Conservation (phyloP, 1,140 invertebrate species). For the Macrotrachela quadricornifera region DNA sequence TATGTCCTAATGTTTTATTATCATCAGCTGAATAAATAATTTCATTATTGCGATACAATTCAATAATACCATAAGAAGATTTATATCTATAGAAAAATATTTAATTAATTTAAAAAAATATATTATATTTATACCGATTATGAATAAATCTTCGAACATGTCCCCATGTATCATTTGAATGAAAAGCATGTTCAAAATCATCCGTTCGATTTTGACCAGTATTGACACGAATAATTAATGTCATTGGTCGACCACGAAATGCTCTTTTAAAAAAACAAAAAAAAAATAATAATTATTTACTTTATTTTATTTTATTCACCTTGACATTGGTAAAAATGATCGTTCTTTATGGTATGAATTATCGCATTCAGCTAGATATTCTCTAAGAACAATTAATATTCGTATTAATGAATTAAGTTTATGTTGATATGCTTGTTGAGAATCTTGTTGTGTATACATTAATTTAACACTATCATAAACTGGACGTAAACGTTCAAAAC, state of each 20-base stretch:
- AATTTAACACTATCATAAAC: conserved; percentile 42
- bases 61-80: too few species aligned
- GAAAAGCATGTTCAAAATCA: not conserved
- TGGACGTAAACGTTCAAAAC: conserved; percentile 59
- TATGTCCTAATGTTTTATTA: too few species aligned
- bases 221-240: not conserved
- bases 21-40: too few species aligned
- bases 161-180: conserved; percentile 1
- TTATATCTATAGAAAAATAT: too few species aligned
- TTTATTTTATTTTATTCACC: conserved; percentile 30
- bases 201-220: not conserved
- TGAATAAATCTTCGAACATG: too few species aligned
- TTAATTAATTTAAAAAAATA: too few species aligned
- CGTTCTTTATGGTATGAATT: conserved; percentile 67
- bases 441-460: conserved; percentile 11
- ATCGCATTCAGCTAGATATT: conserved; percentile 88
- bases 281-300: not conserved
- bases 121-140: too few species aligned
- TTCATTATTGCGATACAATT: too few species aligned
- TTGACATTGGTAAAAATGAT: conserved; percentile 60
- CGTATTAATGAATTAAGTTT: conserved; percentile 75
- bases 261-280: too few species aligned
- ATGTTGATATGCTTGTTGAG: conserved; percentile 33
- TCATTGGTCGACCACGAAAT: not conserved
- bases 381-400: conserved; percentile 73